Evolutionary conservation across 2,797 vertebrate genomes (phyloP).

Genomic region (Anas acuta): DNA sequence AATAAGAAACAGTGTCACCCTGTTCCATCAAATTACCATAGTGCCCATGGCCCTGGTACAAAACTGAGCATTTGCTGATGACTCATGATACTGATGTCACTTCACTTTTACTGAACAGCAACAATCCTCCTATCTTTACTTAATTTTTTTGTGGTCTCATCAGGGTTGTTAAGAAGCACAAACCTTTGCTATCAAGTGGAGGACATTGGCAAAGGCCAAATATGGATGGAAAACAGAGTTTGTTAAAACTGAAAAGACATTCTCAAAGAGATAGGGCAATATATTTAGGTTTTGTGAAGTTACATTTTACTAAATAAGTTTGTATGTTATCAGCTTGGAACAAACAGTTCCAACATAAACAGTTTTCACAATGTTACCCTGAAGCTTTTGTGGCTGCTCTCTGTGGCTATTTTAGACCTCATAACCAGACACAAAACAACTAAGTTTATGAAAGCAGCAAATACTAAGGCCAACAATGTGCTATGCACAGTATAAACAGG

Average conservation of each 20-base stretch:
- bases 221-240: background rate
- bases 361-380: background rate
- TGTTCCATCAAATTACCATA: background rate
- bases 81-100: background rate
- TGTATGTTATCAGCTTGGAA: background rate
- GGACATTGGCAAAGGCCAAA: background rate
- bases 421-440: background rate
- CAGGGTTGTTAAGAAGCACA: background rate
- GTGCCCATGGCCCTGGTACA: background rate
- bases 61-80: background rate
- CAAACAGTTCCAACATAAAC: background rate
- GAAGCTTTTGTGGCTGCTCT: background rate
- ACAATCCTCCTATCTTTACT: background rate
- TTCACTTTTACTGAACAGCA: background rate
- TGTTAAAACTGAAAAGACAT: background rate
- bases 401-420: background rate
- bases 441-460: background rate
- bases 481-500: background rate
- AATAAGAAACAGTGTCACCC: background rate
- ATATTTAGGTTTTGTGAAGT: background rate
- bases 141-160: background rate
- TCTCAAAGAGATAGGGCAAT: background rate
- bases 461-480: background rate
- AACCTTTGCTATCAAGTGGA: background rate
- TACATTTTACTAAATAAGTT: background rate